A percentile compares a stretch with the other conserved stretches of the same genome.
phyloP scores from a whole-genome alignment of 2,888 invertebrate species.

The Drosophila leonis region DNA sequence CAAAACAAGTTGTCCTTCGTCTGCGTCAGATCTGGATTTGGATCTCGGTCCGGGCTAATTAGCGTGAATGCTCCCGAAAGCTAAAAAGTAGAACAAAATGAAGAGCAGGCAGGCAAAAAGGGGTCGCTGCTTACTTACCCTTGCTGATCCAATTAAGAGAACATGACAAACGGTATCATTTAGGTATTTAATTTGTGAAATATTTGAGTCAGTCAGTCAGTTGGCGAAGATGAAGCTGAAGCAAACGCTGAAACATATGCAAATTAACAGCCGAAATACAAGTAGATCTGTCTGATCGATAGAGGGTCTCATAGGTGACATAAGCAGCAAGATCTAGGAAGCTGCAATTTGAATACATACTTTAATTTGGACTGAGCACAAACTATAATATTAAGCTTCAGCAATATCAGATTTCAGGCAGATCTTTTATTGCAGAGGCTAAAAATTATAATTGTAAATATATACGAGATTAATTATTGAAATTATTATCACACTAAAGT shows the following conservation, averaged over 20 bases:
- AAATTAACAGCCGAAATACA: neutral
- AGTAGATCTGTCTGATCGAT: neutral
- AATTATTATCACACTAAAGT: neutral
- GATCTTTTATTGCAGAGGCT: too few species aligned
- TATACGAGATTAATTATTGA: neutral
- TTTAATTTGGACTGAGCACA: too few species aligned
- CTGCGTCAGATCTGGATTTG: conserved; percentile 51
- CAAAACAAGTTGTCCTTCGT: conserved; percentile 19
- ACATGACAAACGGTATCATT: conserved; percentile 38
- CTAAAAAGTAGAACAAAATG: neutral
- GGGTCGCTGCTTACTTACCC: conserved; percentile 51
- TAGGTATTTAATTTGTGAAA: conserved; percentile 33
- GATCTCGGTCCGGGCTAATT: conserved; percentile 73
- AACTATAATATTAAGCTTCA: neutral
- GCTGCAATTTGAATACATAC: too few species aligned
- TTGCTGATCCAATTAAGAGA: conserved; percentile 50
- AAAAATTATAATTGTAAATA: too few species aligned
- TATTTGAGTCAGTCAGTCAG: neutral
- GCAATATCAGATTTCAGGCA: too few species aligned
- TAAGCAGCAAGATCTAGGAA: neutral
- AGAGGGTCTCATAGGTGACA: neutral
- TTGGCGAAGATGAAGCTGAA: neutral
- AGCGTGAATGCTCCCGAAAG: conserved; percentile 66
- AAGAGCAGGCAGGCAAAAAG: conserved; percentile 18
- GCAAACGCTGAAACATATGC: neutral